phyloP scores from a whole-genome alignment of 2,113 vertebrate species.

The Gnathonemus longibarbis region DNA sequence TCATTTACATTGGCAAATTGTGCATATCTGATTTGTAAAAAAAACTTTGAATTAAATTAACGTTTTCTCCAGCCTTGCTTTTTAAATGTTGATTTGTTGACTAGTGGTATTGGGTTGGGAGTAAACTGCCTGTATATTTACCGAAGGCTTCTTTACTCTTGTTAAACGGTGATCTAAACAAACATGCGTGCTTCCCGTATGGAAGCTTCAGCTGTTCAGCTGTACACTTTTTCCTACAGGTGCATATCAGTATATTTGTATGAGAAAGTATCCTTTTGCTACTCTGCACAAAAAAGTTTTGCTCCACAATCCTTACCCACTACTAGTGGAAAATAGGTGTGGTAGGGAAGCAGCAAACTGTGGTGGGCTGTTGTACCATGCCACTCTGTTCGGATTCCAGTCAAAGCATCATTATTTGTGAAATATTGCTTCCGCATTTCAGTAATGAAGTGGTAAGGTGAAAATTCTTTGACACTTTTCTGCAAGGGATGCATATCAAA shows the following conservation, averaged over 20 bases:
- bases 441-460: slow-evolving; percentile 17
- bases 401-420: slow-evolving; percentile 14
- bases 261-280: background rate
- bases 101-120: background rate
- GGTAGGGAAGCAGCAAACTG: background rate
- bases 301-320: background rate
- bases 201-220: background rate
- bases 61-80: background rate
- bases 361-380: background rate
- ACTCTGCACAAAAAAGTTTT: background rate
- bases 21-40: background rate
- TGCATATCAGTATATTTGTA: background rate
- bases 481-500: background rate
- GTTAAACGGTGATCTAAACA: background rate
- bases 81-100: background rate
- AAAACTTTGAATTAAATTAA: background rate
- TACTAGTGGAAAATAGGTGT: background rate
- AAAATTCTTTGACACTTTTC: slow-evolving; percentile 24
- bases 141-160: background rate
- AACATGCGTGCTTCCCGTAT: background rate
- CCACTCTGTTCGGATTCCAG: slow-evolving; percentile 12
- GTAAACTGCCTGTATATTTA: background rate
- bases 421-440: slow-evolving; percentile 8
- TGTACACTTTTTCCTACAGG: background rate
- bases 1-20: background rate